Evolutionary conservation across 1,140 invertebrate species (phyloP).

Genomic region (Eumaeus atala): DNA sequence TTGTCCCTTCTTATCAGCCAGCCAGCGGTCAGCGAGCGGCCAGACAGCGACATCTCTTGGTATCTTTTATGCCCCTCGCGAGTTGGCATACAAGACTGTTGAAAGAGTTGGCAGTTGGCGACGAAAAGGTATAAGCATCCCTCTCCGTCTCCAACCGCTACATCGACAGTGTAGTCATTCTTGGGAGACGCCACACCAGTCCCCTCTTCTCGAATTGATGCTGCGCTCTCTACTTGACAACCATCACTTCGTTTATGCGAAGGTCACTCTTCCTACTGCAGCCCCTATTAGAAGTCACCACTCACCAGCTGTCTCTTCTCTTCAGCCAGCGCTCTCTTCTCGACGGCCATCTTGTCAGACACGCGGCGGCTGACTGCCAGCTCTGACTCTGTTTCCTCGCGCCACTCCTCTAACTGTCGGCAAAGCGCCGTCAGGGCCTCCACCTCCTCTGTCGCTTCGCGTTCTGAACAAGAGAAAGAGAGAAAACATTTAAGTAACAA

Average conservation of each 20-base stretch:
- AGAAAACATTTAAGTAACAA: too few relatives aligned
- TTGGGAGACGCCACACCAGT: too few relatives aligned
- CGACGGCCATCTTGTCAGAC: constrained; percentile 73
- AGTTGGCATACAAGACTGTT: too few relatives aligned
- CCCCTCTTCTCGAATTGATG: constrained; percentile 71
- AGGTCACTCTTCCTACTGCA: constrained; percentile 73
- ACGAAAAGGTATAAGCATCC: too few relatives aligned
- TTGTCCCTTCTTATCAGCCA: not conserved
- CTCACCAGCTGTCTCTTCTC: constrained; percentile 71
- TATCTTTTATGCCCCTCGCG: too few relatives aligned
- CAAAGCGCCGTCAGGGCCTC: constrained; percentile 69
- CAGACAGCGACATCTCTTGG: too few relatives aligned
- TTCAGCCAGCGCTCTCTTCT: constrained; percentile 66
- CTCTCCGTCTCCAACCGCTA: too few relatives aligned
- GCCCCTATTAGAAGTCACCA: not conserved
- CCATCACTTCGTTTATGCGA: constrained; percentile 74
- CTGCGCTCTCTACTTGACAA: constrained; percentile 65
- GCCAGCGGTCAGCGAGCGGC: too few relatives aligned
- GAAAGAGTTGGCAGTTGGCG: too few relatives aligned
- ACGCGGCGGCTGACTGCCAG: constrained; percentile 73
- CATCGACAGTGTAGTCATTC: too few relatives aligned
- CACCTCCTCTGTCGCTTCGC: constrained; percentile 69
- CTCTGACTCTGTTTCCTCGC: constrained; percentile 72
- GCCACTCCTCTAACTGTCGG: constrained; percentile 71
- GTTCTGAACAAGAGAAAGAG: constrained; percentile 38